Percentiles rank a stretch among this genome's conserved stretches.
phyloP scores from a whole-genome alignment of 1,140 invertebrate species.

The Nixonia krombeini region DNA sequence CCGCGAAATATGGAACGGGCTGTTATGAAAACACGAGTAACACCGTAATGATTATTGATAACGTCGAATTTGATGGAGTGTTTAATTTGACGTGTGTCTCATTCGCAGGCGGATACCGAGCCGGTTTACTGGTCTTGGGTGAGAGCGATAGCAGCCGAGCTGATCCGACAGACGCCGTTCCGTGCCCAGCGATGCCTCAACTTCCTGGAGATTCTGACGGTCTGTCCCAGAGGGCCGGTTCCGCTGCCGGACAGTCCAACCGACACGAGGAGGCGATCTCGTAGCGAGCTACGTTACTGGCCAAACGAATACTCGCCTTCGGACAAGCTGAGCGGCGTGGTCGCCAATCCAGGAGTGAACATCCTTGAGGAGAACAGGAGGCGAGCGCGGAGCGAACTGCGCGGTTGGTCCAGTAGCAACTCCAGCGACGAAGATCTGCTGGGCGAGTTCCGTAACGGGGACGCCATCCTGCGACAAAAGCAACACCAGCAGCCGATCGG shows the following conservation, averaged over 20 bases:
- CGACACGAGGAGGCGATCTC: conserved; percentile 60
- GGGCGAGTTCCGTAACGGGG: conserved; percentile 52
- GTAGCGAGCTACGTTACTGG: conserved; percentile 66
- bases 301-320: conserved; percentile 47
- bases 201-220: conserved; percentile 68
- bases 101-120: conserved; percentile 74
- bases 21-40: too few relatives aligned
- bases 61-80: not conserved
- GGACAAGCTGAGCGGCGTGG: conserved; percentile 32
- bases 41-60: not conserved
- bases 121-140: conserved; percentile 76
- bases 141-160: conserved; percentile 75
- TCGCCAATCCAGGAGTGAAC: conserved; percentile 1
- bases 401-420: conserved; percentile 67
- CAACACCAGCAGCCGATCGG: conserved; percentile 42
- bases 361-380: conserved; percentile 33
- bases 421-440: conserved; percentile 68
- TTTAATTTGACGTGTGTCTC: too few relatives aligned
- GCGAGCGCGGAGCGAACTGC: conserved; percentile 62
- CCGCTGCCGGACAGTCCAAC: conserved; percentile 61
- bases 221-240: conserved; percentile 58
- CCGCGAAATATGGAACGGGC: too few relatives aligned
- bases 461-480: conserved; percentile 30
- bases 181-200: conserved; percentile 69
- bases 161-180: conserved; percentile 77